Evolutionary conservation across 2,797 vertebrate genomes (phyloP).

Genomic region (Pantherophis vulpinus): DNA sequence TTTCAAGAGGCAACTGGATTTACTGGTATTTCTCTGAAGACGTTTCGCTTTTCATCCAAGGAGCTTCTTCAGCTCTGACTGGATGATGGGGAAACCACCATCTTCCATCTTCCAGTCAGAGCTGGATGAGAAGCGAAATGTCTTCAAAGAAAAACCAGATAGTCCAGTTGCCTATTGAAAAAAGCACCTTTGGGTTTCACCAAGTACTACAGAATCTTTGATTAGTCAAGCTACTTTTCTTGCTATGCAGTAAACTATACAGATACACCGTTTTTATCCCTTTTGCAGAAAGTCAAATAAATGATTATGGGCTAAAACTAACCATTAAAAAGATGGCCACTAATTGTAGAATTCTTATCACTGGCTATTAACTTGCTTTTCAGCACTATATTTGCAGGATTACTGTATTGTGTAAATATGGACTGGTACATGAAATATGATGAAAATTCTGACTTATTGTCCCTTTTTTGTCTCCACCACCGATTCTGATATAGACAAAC

Average conservation of each 20-base stretch:
- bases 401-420: constrained; percentile 45
- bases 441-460: neutral
- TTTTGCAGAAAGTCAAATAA: constrained; percentile 19
- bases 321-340: constrained; percentile 11
- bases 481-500: neutral
- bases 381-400: constrained; percentile 63
- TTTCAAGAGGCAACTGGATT: no score
- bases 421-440: neutral
- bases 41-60: no score
- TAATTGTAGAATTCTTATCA: constrained; percentile 34
- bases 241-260: neutral
- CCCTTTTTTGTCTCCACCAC: neutral
- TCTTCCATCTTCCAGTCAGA: no score
- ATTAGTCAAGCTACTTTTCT: neutral
- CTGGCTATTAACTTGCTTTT: constrained; percentile 62
- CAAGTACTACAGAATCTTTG: neutral
- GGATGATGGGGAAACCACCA: no score
- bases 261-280: neutral
- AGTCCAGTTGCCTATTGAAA: no score
- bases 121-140: no score
- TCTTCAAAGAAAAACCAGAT: no score
- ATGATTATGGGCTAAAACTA: constrained; percentile 6
- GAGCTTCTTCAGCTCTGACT: no score
- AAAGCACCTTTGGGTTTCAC: neutral
- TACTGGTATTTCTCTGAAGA: no score